phyloP scores from a whole-genome alignment of 2,113 vertebrate species.

The Syngnathus floridae region DNA sequence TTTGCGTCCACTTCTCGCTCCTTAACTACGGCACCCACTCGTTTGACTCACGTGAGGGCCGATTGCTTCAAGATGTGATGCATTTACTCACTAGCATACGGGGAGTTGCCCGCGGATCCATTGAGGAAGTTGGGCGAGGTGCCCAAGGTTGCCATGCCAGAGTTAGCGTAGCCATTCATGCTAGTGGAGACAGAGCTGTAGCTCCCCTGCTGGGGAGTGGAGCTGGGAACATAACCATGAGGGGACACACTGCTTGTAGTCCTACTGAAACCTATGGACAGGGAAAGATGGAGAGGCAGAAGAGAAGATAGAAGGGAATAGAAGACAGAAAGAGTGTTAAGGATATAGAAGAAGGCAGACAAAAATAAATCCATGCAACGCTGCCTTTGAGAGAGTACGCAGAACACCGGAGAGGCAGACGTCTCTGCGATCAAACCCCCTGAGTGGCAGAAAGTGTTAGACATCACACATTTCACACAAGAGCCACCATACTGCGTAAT shows the following conservation, averaged over 20 bases:
- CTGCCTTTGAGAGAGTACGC: conserved; percentile 27
- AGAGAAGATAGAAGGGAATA: conserved; percentile 49
- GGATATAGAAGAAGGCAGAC: conserved; percentile 2
- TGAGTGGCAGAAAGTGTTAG: background rate
- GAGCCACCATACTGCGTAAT: background rate
- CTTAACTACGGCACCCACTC: background rate
- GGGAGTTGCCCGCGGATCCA: conserved; percentile 94
- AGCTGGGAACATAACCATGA: conserved; percentile 92
- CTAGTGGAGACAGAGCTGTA: conserved; percentile 93
- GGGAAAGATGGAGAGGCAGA: conserved; percentile 29
- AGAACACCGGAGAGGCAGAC: background rate
- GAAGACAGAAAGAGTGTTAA: conserved; percentile 34
- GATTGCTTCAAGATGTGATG: conserved; percentile 20
- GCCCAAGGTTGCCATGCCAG: conserved; percentile 92
- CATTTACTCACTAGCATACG: conserved; percentile 91
- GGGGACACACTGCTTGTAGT: conserved; percentile 95
- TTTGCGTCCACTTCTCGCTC: background rate
- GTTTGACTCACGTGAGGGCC: background rate
- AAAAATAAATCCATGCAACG: conserved; percentile 43
- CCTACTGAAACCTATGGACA: conserved; percentile 84
- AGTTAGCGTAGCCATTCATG: conserved; percentile 95
- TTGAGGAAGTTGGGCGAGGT: conserved; percentile 96
- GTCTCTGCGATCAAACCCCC: background rate
- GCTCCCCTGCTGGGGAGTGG: conserved; percentile 92
- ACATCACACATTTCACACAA: background rate